Conservation (phyloP, 1,140 invertebrate species). For the Agrypnia vestita region DNA sequence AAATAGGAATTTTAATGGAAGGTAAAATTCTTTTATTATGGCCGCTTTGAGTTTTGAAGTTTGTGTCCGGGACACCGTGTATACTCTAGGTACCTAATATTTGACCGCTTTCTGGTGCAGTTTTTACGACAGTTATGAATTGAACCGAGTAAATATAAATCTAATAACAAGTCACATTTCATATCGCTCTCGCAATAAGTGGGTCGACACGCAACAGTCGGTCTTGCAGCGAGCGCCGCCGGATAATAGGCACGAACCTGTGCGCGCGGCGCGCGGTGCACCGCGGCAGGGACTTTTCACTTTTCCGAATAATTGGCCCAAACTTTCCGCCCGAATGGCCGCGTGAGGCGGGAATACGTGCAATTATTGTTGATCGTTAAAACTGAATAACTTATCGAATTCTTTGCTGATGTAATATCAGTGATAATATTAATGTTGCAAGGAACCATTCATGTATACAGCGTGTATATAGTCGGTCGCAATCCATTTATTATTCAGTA, state of each 20-base stretch:
- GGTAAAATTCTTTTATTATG: too few species aligned
- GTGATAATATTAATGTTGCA: slow-evolving; percentile 58
- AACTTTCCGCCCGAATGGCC: slow-evolving; percentile 55
- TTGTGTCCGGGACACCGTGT: too few species aligned
- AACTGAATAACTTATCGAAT: slow-evolving; percentile 57
- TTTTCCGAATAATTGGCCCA: slow-evolving; percentile 53
- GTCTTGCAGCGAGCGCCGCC: neutral
- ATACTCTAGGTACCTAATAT: too few species aligned
- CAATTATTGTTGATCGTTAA: slow-evolving; percentile 51
- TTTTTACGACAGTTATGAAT: too few species aligned
- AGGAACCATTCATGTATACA: slow-evolving; percentile 58
- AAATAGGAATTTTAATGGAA: too few species aligned
- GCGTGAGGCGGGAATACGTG: slow-evolving; percentile 48
- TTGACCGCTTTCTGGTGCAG: too few species aligned
- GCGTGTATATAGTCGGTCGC: slow-evolving; percentile 53
- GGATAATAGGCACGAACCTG: slow-evolving; percentile 27
- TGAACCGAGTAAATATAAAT: neutral
- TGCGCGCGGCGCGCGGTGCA: slow-evolving; percentile 18
- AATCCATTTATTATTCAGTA: slow-evolving; percentile 49
- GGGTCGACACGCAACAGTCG: slow-evolving; percentile 19
- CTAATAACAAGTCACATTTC: slow-evolving; percentile 14
- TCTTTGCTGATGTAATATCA: slow-evolving; percentile 56
- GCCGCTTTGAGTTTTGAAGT: too few species aligned
- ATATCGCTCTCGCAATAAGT: neutral
- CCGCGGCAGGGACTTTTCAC: slow-evolving; percentile 42